Conservation (phyloP, 2,797 vertebrate species). For the Sus cebifrons region DNA sequence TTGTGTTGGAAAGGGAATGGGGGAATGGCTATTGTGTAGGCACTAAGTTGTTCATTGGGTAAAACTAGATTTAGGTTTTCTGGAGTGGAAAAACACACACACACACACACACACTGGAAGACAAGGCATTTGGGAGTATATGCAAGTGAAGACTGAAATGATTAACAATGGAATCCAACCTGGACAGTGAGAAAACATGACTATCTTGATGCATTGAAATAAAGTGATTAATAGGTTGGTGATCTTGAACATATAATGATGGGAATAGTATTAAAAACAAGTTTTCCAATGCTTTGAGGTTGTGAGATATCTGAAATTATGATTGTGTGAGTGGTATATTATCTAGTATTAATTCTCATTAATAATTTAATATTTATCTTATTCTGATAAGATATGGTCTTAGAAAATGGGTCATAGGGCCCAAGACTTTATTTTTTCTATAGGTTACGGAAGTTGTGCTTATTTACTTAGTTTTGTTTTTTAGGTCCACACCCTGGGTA, state of each 20-base stretch:
- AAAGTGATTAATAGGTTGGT: background rate
- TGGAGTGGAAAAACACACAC: background rate
- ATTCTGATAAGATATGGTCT: background rate
- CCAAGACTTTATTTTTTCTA: background rate
- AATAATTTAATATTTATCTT: background rate
- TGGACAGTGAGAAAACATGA: background rate
- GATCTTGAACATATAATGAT: background rate
- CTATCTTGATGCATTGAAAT: background rate
- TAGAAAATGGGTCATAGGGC: background rate
- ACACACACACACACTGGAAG: background rate
- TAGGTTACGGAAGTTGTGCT: background rate
- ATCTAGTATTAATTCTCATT: background rate
- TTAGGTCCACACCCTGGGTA: no score
- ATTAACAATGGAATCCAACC: background rate
- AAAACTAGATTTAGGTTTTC: background rate
- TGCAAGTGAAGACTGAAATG: background rate
- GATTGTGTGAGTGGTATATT: background rate
- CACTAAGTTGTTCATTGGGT: background rate
- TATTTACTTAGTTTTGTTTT: background rate
- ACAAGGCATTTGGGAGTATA: background rate
- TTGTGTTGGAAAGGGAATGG: background rate
- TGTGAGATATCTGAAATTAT: slow-evolving; percentile 14
- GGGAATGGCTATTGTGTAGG: background rate
- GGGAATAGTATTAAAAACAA: slow-evolving; percentile 3
- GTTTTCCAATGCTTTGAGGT: background rate